These are phyloP conservation scores for Heterodera schachtii DNA, from an alignment of 1,140 invertebrate genomes.

Conservation along the genomic window DNA sequence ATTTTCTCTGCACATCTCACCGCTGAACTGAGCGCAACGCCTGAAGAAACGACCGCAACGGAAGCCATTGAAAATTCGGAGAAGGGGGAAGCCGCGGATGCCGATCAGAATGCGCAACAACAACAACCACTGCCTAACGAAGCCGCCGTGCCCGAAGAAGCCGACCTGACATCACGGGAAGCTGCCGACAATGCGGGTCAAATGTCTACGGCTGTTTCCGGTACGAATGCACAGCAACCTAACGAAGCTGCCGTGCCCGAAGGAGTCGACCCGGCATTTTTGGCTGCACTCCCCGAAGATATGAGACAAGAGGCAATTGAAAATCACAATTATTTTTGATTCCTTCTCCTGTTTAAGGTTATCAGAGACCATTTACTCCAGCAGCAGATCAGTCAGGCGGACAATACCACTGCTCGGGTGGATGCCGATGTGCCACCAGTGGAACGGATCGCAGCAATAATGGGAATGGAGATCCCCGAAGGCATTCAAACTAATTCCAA, in stretches of 20 bases:
- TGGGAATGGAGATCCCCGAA: slow-evolving; percentile 57
- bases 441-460: slow-evolving; percentile 33
- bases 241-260: neutral
- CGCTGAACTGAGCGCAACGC: slow-evolving; percentile 17
- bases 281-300: slow-evolving; percentile 86
- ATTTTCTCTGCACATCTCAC: slow-evolving; percentile 38
- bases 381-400: slow-evolving; percentile 58
- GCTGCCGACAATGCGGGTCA: too few relatives aligned
- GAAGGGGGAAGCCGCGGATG: accelerated
- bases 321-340: too few relatives aligned
- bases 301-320: slow-evolving; percentile 76
- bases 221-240: too few relatives aligned
- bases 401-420: neutral
- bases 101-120: neutral
- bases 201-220: neutral
- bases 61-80: too few relatives aligned
- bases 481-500: neutral
- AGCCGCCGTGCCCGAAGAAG: neutral
- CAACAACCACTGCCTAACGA: neutral
- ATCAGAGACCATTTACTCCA: slow-evolving; percentile 80
- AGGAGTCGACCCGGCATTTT: slow-evolving; percentile 79
- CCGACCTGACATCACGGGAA: neutral
- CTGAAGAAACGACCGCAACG: slow-evolving; percentile 9
- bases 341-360: slow-evolving; percentile 67
- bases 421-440: slow-evolving; percentile 12